Conservation (phyloP, 2,888 invertebrate genomes). For the Chrysolina americana region DNA sequence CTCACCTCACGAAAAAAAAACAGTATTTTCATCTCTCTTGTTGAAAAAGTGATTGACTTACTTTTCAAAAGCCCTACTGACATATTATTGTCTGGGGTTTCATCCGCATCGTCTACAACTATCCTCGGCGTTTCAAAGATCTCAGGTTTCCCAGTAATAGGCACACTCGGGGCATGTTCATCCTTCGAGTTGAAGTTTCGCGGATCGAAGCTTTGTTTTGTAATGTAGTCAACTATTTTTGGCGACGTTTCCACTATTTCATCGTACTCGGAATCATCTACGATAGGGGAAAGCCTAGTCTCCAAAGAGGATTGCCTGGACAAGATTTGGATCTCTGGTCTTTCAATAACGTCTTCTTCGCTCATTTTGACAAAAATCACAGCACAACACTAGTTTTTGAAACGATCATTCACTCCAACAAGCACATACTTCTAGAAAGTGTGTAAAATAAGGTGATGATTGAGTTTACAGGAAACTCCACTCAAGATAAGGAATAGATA, state of each 20-base stretch:
- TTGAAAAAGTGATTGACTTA: neutral
- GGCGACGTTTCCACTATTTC: slow-evolving; percentile 23
- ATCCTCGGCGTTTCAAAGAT: too few species aligned
- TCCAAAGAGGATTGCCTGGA: slow-evolving; percentile 63
- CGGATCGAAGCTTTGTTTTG: slow-evolving; percentile 22
- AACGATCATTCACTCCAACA: neutral
- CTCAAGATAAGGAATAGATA: slow-evolving; percentile 9
- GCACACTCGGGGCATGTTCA: neutral
- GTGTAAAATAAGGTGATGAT: neutral
- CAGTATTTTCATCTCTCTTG: too few species aligned
- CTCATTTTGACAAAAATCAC: slow-evolving; percentile 41
- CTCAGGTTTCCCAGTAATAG: neutral
- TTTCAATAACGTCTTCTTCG: slow-evolving; percentile 55
- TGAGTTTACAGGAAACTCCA: neutral
- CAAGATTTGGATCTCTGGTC: slow-evolving; percentile 57
- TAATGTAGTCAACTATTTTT: slow-evolving; percentile 40
- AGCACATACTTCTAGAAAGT: neutral
- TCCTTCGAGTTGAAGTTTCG: neutral
- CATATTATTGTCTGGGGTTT: too few species aligned
- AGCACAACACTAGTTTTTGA: neutral
- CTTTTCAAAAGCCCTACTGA: slow-evolving; percentile 16
- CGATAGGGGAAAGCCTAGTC: slow-evolving; percentile 58
- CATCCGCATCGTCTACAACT: too few species aligned
- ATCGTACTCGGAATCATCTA: slow-evolving; percentile 44
- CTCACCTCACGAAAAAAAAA: too few species aligned